phyloP scores from a whole-genome alignment of 2,888 invertebrate genomes.

The Dromius quadrimaculatus region DNA sequence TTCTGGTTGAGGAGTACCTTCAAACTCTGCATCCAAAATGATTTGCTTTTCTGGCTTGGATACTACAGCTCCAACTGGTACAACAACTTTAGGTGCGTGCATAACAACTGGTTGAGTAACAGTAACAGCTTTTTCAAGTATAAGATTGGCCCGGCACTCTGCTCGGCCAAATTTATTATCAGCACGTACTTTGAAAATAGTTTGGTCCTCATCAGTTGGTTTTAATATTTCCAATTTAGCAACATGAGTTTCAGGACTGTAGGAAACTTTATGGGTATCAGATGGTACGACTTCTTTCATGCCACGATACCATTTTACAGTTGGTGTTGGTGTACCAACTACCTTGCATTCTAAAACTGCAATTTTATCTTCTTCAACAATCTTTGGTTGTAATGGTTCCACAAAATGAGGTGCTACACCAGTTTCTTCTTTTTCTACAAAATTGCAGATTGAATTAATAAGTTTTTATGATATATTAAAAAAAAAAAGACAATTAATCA shows the following conservation, averaged over 20 bases:
- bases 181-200: constrained; percentile 78
- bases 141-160: constrained; percentile 79
- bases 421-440: constrained; percentile 76
- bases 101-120: constrained; percentile 69
- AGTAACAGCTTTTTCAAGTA: constrained; percentile 69
- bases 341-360: constrained; percentile 77
- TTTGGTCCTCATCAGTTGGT: constrained; percentile 76
- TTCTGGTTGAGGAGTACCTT: constrained; percentile 78
- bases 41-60: constrained; percentile 78
- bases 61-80: constrained; percentile 81
- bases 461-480: neutral
- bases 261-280: constrained; percentile 70
- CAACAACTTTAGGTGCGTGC: constrained; percentile 80
- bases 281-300: constrained; percentile 73
- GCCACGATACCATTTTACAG: constrained; percentile 78
- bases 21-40: constrained; percentile 78
- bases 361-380: constrained; percentile 73
- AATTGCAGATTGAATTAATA: too few species aligned
- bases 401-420: constrained; percentile 77
- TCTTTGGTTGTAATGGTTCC: constrained; percentile 75
- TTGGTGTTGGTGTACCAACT: constrained; percentile 77
- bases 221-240: constrained; percentile 75
- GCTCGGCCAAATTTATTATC: constrained; percentile 80
- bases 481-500: constrained; percentile 12
- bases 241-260: constrained; percentile 73